Evolutionary conservation across 2,888 invertebrate species (phyloP).

Genomic region (Campopleginae sp.): DNA sequence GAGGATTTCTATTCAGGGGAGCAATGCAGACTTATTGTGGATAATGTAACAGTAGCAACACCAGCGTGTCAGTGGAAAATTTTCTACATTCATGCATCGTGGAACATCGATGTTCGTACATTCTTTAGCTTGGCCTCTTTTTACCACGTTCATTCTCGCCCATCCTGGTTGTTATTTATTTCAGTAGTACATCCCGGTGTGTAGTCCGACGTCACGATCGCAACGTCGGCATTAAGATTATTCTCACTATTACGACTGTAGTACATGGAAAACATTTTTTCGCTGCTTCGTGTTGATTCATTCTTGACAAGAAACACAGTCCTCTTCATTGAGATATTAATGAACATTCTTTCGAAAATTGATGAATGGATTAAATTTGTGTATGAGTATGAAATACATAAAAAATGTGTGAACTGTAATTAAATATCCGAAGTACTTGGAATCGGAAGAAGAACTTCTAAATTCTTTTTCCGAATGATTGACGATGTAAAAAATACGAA

Average conservation of each 20-base stretch:
- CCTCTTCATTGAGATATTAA: not conserved
- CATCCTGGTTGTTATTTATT: constrained; percentile 24
- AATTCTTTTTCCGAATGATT: not conserved
- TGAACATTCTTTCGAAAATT: not conserved
- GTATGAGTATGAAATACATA: not conserved
- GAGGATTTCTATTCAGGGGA: not conserved
- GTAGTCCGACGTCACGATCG: constrained; percentile 30
- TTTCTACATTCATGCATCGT: constrained; percentile 37
- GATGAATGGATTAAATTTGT: not conserved
- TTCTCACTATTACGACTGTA: constrained; percentile 11
- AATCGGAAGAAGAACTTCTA: not conserved
- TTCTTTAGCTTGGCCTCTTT: constrained; percentile 14
- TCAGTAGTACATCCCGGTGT: constrained; percentile 29
- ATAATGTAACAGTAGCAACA: constrained; percentile 18
- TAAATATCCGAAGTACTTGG: not conserved
- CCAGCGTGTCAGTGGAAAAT: constrained; percentile 15
- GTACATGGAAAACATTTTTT: not conserved
- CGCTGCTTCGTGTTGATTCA: constrained; percentile 21
- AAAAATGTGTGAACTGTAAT: not conserved
- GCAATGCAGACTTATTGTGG: not conserved
- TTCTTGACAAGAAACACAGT: constrained; percentile 20
- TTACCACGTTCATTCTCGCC: not conserved
- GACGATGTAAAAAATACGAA: not conserved
- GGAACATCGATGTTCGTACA: constrained; percentile 31
- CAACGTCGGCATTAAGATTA: constrained; percentile 36